These are phyloP conservation scores for Zaprionus capensis DNA, from an alignment of 1,140 invertebrate species.

Conservation along the genomic window DNA sequence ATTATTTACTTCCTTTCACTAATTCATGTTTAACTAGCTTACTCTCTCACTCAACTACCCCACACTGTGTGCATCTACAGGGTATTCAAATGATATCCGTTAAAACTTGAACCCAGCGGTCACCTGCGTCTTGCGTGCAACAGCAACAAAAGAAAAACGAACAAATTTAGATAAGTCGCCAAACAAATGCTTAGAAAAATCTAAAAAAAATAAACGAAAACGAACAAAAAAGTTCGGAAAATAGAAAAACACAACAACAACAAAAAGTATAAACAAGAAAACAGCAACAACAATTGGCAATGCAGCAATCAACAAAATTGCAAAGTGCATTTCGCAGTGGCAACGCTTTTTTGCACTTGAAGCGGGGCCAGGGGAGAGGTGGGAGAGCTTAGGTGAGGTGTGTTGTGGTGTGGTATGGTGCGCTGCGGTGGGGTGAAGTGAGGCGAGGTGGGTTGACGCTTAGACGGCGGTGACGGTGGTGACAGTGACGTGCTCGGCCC, in stretches of 20 bases:
- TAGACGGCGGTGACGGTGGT: conserved; percentile 57
- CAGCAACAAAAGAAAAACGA: conserved; percentile 18
- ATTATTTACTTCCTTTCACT: not conserved
- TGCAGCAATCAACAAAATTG: conserved; percentile 78
- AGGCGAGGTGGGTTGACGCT: conserved; percentile 16
- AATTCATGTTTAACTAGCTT: not conserved
- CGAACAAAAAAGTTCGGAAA: conserved; percentile 35
- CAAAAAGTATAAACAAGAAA: conserved; percentile 22
- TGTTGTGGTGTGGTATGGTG: not conserved
- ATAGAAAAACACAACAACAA: conserved; percentile 16
- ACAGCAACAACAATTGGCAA: conserved; percentile 75
- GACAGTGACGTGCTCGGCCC: conserved; percentile 79
- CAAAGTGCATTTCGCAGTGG: conserved; percentile 80
- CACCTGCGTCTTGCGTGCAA: conserved; percentile 71
- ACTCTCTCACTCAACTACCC: conserved; percentile 13
- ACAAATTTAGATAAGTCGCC: conserved; percentile 72
- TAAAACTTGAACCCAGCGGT: conserved; percentile 79
- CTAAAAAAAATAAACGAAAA: conserved; percentile 45
- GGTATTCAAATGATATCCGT: conserved; percentile 71
- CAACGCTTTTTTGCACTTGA: conserved; percentile 74
- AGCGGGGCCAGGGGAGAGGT: not conserved
- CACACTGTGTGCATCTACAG: conserved; percentile 13
- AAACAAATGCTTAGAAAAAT: conserved; percentile 60
- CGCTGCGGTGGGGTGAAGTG: not conserved
- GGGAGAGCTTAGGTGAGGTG: not conserved